phyloP scores from a whole-genome alignment of 2,113 vertebrate genomes.

The Lophius piscatorius region DNA sequence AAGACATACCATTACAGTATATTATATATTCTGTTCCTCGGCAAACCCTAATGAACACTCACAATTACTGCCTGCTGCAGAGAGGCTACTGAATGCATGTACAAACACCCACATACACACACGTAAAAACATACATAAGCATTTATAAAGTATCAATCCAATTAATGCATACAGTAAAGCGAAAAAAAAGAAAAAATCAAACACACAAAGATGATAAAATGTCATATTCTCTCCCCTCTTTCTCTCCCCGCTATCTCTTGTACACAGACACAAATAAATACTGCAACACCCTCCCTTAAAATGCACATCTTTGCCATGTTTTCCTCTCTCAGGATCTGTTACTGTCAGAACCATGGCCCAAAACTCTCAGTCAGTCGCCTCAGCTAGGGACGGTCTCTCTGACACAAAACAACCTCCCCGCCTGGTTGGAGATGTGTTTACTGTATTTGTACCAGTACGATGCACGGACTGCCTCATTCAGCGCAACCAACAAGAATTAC shows the following conservation, averaged over 20 bases:
- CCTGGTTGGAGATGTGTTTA: constrained; percentile 52
- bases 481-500: constrained; percentile 24
- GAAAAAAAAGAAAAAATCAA: background rate
- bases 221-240: constrained; percentile 16
- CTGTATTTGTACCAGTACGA: constrained; percentile 54
- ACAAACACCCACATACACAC: background rate
- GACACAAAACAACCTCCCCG: constrained; percentile 37
- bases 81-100: background rate
- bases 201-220: constrained; percentile 26
- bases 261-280: constrained; percentile 54
- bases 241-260: background rate
- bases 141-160: background rate
- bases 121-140: background rate
- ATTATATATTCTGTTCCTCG: constrained; percentile 49
- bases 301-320: constrained; percentile 53
- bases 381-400: constrained; percentile 59
- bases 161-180: background rate
- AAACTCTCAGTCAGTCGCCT: constrained; percentile 74
- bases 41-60: constrained; percentile 34
- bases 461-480: constrained; percentile 50
- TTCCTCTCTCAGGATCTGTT: constrained; percentile 57
- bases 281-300: constrained; percentile 54
- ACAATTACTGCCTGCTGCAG: constrained; percentile 15
- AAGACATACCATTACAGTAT: constrained; percentile 59
- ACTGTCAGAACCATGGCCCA: constrained; percentile 74